Evolutionary conservation across 2,113 vertebrate species (phyloP).

Genomic region (Saimiri boliviensis): DNA sequence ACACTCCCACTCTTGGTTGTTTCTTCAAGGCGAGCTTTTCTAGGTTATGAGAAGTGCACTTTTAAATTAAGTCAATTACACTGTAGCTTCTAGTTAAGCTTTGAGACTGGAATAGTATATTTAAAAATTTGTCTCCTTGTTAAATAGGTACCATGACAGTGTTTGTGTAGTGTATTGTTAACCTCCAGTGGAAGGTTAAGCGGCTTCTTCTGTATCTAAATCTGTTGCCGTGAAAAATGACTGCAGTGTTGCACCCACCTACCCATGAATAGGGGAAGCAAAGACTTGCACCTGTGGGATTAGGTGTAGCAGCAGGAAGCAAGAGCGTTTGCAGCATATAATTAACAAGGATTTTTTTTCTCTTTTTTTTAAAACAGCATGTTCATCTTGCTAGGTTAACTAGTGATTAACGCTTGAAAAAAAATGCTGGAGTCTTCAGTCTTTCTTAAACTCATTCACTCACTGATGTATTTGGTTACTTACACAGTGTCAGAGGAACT

Average conservation of each 20-base stretch:
- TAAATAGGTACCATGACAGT: constrained; percentile 62
- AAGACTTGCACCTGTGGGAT: constrained; percentile 90
- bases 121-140: constrained; percentile 61
- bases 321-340: constrained; percentile 85
- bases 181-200: constrained; percentile 81
- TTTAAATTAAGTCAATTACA: constrained; percentile 60
- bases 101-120: constrained; percentile 63
- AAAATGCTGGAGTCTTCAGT: constrained; percentile 82
- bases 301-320: constrained; percentile 90
- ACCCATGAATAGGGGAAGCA: constrained; percentile 78
- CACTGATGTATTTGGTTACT: constrained; percentile 79
- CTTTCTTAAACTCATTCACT: constrained; percentile 80
- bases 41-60: background rate
- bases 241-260: constrained; percentile 75
- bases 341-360: constrained; percentile 89
- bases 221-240: constrained; percentile 80
- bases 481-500: constrained; percentile 75
- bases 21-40: constrained; percentile 58
- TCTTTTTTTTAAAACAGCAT: constrained; percentile 79
- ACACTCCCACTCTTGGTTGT: background rate
- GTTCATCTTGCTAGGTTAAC: constrained; percentile 89
- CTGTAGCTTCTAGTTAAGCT: constrained; percentile 53
- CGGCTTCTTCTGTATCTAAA: constrained; percentile 80
- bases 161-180: constrained; percentile 75
- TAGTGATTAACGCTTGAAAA: constrained; percentile 89